Base-by-base conservation (phyloP, 2,888 invertebrate genomes). In the Ganaspis brasiliensis region DNA sequence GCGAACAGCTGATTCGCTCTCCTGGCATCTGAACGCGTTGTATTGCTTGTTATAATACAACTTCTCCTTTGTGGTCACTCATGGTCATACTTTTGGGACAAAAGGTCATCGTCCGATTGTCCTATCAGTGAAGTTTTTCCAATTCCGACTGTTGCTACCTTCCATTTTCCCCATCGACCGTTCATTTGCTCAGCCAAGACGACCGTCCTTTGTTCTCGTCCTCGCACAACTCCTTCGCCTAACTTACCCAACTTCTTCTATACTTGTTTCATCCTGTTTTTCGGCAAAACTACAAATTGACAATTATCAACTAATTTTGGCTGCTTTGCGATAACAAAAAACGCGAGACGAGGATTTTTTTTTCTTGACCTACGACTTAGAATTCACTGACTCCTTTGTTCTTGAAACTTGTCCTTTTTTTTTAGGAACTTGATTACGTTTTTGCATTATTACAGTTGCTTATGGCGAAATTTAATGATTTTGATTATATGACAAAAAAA, bases 1-100 rank as follows among this genome's bases (percentile, higher is more conserved):
- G 83, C 87, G 88, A 90, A 90, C 90, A 90, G 90, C 90, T 90
- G 90, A 90, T 89, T 87, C 86, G 85, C 83, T 85, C 87, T 83
- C 84, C 79, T 73, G 73, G 56, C 70, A 19, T 63, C 63, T 4
- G 31, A 52, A 72, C 72, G 63, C 79, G 75, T 79, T 79, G 72
- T 77, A 73, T 75, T 74, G 72, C 1, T 61, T 61, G 71, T 56
- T 24, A 63, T 63, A 52, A 70, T 72, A 71, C 0, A 71, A 52
- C 2, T 9, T 52, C 49, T 71, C 31, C 12, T 72, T 35, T 35
- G 0, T 24, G 16, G 52, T 21, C 73, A 35, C 21, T 16, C 40
- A 14, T 70, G 70, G 45, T 72, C 72, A 52, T 40, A 6, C 57
- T 26, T 57, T 57, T 57, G 4, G n/a, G 26, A 57, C 26, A 4